Percentiles rank a stretch among this genome's conserved stretches.
phyloP scores from a whole-genome alignment of 2,888 invertebrate genomes.

The Drosophila pegasa region DNA sequence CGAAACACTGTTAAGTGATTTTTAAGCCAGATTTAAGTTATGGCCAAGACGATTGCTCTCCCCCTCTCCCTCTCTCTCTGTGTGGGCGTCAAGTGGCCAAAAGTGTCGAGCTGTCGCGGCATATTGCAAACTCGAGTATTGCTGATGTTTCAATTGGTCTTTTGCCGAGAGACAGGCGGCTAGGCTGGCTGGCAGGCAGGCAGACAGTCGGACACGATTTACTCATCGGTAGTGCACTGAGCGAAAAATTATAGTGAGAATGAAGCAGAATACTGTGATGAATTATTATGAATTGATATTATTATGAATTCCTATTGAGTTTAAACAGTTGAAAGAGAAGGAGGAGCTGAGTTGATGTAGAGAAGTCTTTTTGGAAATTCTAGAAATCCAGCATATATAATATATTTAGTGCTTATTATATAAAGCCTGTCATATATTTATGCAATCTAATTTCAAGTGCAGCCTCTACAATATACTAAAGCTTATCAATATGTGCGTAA shows the following conservation, averaged over 20 bases:
- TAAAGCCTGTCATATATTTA: too few relatives aligned
- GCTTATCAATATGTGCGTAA: too few relatives aligned
- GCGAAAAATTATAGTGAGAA: not conserved
- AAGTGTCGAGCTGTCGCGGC: slow-evolving; percentile 53
- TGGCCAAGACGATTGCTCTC: slow-evolving; percentile 52
- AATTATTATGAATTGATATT: too few relatives aligned
- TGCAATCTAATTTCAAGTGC: too few relatives aligned
- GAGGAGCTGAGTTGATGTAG: too few relatives aligned
- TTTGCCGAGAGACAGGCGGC: slow-evolving; percentile 2
- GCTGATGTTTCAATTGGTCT: slow-evolving; percentile 84
- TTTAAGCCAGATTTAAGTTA: slow-evolving; percentile 76
- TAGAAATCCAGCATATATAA: too few relatives aligned
- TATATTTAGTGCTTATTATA: too few relatives aligned
- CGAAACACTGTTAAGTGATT: slow-evolving; percentile 69
- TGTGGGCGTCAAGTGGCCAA: slow-evolving; percentile 69
- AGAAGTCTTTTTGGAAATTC: too few relatives aligned
- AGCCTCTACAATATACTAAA: too few relatives aligned
- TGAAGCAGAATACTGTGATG: too few relatives aligned
- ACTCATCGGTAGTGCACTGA: not conserved
- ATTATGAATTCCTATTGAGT: too few relatives aligned
- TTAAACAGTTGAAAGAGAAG: too few relatives aligned
- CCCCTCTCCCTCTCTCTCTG: slow-evolving; percentile 6
- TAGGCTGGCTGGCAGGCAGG: not conserved
- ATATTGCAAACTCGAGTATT: slow-evolving; percentile 81
- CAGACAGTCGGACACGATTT: slow-evolving; percentile 12